These are phyloP conservation scores for Corvus hawaiiensis DNA, from an alignment of 2,113 vertebrate genomes.

Conservation along the genomic window DNA sequence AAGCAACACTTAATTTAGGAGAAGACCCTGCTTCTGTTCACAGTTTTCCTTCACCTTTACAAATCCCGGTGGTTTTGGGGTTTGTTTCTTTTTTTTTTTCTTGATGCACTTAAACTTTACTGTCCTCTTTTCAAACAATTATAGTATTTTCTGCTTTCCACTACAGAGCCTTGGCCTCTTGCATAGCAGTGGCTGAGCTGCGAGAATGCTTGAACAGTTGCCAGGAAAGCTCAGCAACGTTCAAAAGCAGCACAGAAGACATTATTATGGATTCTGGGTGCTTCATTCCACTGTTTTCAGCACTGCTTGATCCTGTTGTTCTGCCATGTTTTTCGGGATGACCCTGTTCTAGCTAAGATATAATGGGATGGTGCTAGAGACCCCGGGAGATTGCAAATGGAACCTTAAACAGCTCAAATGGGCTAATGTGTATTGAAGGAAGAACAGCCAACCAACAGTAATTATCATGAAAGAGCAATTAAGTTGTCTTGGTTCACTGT, in stretches of 20 bases:
- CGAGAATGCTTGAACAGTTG: neutral
- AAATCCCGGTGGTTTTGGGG: neutral
- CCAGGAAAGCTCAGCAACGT: neutral
- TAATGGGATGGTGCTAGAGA: neutral
- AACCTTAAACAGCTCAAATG: neutral
- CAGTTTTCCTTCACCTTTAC: neutral
- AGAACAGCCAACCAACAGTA: neutral
- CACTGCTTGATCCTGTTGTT: neutral
- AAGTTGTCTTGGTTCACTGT: conserved; percentile 5
- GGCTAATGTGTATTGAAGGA: neutral
- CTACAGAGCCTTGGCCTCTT: neutral
- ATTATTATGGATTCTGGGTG: neutral
- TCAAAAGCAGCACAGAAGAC: neutral
- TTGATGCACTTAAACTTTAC: neutral
- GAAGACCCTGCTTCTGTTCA: neutral
- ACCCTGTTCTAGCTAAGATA: neutral
- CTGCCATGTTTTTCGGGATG: neutral
- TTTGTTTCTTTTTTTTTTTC: neutral
- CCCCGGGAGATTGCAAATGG: neutral
- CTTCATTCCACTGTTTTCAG: neutral
- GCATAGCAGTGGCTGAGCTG: neutral
- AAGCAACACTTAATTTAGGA: neutral
- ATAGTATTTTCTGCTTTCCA: neutral
- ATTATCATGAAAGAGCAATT: neutral
- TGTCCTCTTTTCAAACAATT: neutral